A percentile compares a stretch with the other conserved stretches of the same genome.
phyloP scores from a whole-genome alignment of 2,888 invertebrate genomes.

The Leptothorax acervorum region DNA sequence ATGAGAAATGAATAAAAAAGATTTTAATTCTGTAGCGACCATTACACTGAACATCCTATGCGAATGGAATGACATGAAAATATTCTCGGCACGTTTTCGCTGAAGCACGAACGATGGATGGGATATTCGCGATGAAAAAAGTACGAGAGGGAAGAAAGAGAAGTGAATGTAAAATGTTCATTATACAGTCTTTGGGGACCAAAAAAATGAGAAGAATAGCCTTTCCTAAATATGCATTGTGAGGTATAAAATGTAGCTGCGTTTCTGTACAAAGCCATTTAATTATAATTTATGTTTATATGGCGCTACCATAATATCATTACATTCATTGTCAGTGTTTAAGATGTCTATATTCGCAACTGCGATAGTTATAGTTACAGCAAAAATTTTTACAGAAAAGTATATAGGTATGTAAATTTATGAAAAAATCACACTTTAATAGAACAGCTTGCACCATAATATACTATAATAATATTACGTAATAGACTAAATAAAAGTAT shows the following conservation, averaged over 20 bases:
- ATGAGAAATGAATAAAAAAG: constrained; percentile 12
- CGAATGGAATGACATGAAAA: constrained; percentile 1
- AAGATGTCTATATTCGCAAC: not conserved
- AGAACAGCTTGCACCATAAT: too few relatives aligned
- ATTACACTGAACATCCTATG: constrained; percentile 1
- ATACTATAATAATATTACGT: too few relatives aligned
- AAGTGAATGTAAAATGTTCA: constrained; percentile 29
- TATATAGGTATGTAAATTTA: too few relatives aligned
- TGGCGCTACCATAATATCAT: not conserved
- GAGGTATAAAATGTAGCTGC: not conserved
- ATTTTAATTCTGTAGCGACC: constrained; percentile 3
- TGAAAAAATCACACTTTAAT: too few relatives aligned
- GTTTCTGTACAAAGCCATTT: not conserved
- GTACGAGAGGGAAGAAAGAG: not conserved
- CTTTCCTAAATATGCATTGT: not conserved
- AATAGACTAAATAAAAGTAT: not conserved
- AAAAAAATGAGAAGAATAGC: not conserved
- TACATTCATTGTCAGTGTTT: not conserved
- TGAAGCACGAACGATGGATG: constrained; percentile 8
- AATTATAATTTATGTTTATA: not conserved
- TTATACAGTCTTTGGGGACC: not conserved
- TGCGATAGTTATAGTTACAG: not conserved
- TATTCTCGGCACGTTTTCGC: constrained; percentile 32
- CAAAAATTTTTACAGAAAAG: not conserved
- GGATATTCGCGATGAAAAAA: constrained; percentile 28